These are phyloP conservation scores for Silurus aristotelis DNA, from an alignment of 2,797 vertebrate genomes.

Conservation along the genomic window DNA sequence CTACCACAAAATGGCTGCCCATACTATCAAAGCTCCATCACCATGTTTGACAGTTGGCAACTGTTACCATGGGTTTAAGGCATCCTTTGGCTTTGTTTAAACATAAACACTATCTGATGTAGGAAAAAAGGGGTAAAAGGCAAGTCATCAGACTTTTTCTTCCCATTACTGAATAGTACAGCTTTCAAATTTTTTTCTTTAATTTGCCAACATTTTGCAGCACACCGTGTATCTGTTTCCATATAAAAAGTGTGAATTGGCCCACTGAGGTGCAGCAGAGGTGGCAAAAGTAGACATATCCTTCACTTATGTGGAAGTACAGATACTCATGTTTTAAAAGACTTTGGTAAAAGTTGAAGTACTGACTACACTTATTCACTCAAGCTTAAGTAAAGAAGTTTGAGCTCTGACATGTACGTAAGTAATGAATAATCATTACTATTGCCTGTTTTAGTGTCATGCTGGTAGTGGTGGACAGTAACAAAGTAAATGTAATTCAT, in stretches of 20 bases:
- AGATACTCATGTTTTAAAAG: too few species aligned
- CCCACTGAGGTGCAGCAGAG: neutral
- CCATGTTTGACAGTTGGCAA: slow-evolving; percentile 2
- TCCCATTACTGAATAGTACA: neutral
- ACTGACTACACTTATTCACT: too few species aligned
- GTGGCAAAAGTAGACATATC: too few species aligned
- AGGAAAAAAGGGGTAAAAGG: neutral
- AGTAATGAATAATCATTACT: too few species aligned
- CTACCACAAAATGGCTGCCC: slow-evolving; percentile 3
- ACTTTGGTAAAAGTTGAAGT: too few species aligned
- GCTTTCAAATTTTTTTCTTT: neutral
- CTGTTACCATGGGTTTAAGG: neutral
- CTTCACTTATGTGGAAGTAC: too few species aligned
- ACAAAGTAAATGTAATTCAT: too few species aligned
- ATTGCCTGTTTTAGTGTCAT: too few species aligned
- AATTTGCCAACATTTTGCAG: neutral
- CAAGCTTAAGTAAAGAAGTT: too few species aligned
- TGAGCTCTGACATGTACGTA: too few species aligned
- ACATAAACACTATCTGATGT: neutral
- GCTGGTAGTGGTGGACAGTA: too few species aligned
- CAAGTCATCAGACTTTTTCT: neutral
- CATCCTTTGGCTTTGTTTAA: neutral
- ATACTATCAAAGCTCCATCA: slow-evolving; percentile 6
- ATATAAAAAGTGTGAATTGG: neutral
- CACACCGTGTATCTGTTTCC: neutral